These are phyloP conservation scores for Streptopelia turtur DNA, from an alignment of 2,797 vertebrate genomes.

Conservation along the genomic window DNA sequence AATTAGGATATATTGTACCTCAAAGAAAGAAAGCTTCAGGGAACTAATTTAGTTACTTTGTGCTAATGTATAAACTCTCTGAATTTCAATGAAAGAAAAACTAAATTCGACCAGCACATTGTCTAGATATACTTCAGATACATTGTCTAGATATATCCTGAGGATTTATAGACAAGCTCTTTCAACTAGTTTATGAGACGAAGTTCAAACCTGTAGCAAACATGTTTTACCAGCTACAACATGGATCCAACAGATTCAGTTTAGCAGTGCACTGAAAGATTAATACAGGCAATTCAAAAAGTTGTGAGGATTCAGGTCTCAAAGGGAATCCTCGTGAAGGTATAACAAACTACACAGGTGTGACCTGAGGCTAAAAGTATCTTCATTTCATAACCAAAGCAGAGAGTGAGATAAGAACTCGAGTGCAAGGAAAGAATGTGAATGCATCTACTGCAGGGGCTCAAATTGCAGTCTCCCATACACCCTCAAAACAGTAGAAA, in stretches of 20 bases:
- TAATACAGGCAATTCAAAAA: slow-evolving; percentile 25
- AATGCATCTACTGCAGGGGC: neutral
- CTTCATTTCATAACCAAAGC: slow-evolving; percentile 1
- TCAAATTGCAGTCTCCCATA: neutral
- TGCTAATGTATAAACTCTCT: neutral
- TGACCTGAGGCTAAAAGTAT: slow-evolving; percentile 29
- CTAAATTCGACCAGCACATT: neutral
- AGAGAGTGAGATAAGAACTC: neutral
- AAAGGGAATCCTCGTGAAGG: neutral
- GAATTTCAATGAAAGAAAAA: neutral
- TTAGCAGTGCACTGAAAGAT: slow-evolving; percentile 22
- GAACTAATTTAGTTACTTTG: neutral
- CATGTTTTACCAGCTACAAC: neutral
- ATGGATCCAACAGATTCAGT: neutral
- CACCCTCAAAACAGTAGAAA: neutral
- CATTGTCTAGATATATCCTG: neutral
- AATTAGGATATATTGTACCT: neutral
- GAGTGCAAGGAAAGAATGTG: neutral
- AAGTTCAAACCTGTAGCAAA: neutral
- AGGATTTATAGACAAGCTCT: neutral
- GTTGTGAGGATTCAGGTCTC: neutral
- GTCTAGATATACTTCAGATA: neutral
- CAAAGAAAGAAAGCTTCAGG: neutral
- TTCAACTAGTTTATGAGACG: neutral
- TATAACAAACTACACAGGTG: neutral